phyloP scores from a whole-genome alignment of 2,888 invertebrate species.

The Volucella inanis region DNA sequence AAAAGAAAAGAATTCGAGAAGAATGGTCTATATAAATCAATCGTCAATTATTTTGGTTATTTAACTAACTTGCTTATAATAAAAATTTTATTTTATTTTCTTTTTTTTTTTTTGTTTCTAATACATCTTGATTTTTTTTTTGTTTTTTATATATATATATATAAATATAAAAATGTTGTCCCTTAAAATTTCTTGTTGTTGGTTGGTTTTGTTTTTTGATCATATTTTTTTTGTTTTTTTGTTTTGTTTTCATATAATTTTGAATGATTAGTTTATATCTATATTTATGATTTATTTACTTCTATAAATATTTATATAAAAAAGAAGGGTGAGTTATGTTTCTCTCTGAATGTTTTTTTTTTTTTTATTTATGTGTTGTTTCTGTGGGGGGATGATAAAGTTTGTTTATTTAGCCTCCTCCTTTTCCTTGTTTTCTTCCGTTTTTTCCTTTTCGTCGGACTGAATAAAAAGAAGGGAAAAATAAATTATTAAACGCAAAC shows the following conservation, averaged over 20 bases:
- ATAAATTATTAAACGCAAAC: not conserved
- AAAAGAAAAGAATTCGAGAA: constrained; percentile 58
- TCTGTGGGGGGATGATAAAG: constrained; percentile 60
- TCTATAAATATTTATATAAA: constrained; percentile 75
- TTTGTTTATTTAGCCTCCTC: constrained; percentile 84
- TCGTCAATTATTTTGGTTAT: constrained; percentile 71
- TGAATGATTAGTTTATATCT: constrained; percentile 75
- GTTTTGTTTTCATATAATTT: constrained; percentile 66
- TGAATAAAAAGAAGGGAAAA: constrained; percentile 81
- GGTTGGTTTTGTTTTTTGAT: constrained; percentile 55
- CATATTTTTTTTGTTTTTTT: constrained; percentile 38
- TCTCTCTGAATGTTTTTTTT: constrained; percentile 69
- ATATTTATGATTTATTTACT: constrained; percentile 74
- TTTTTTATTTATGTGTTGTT: constrained; percentile 5
- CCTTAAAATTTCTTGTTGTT: constrained; percentile 69
- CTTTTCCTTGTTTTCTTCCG: constrained; percentile 89
- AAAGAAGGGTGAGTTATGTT: constrained; percentile 75
- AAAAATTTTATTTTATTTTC: constrained; percentile 64
- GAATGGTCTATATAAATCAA: constrained; percentile 72
- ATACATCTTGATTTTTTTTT: constrained; percentile 72
- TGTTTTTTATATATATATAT: constrained; percentile 78
- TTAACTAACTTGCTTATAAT: constrained; percentile 74
- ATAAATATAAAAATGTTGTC: constrained; percentile 74
- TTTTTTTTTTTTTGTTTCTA: too few species aligned
- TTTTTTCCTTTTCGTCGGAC: constrained; percentile 91